Conservation (phyloP, 2,797 vertebrate genomes). For the Tokudaia tokunoshimensis region DNA sequence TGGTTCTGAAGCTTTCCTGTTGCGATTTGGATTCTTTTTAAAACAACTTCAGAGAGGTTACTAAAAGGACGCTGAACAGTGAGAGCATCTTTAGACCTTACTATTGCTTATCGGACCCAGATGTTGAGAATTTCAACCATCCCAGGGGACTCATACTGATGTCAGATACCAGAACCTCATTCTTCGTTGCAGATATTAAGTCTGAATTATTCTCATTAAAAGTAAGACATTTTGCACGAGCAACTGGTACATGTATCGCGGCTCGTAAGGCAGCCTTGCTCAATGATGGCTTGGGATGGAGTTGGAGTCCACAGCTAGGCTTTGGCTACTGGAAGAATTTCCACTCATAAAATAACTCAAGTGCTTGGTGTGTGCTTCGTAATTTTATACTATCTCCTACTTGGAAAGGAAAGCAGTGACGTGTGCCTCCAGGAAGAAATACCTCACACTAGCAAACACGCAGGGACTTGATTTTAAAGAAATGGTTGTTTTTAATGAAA, state of each 20-base stretch:
- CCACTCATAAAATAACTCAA: neutral
- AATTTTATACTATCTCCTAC: neutral
- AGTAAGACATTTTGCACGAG: neutral
- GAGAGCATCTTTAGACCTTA: conserved; percentile 4
- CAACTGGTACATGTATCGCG: fast-evolving
- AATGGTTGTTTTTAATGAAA: neutral
- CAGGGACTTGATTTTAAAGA: neutral
- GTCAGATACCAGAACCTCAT: conserved; percentile 1
- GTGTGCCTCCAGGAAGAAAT: neutral
- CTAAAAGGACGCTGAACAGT: conserved; percentile 76
- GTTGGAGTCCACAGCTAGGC: neutral
- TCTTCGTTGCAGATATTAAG: conserved; percentile 32
- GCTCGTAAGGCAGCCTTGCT: neutral
- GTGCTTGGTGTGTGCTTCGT: neutral
- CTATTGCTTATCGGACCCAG: conserved; percentile 78
- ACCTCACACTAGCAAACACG: neutral
- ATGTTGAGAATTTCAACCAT: conserved; percentile 60
- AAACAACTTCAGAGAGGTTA: conserved; percentile 70
- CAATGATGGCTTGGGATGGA: fast-evolving
- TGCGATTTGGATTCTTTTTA: conserved; percentile 73
- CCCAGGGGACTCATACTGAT: conserved; percentile 42
- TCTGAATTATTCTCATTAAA: conserved; percentile 63
- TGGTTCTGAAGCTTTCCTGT: conserved; percentile 73
- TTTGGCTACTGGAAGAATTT: neutral
- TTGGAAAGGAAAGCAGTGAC: neutral